These are phyloP conservation scores for Parotocinclus haroldoi DNA, from an alignment of 2,797 vertebrate genomes.

Conservation along the genomic window DNA sequence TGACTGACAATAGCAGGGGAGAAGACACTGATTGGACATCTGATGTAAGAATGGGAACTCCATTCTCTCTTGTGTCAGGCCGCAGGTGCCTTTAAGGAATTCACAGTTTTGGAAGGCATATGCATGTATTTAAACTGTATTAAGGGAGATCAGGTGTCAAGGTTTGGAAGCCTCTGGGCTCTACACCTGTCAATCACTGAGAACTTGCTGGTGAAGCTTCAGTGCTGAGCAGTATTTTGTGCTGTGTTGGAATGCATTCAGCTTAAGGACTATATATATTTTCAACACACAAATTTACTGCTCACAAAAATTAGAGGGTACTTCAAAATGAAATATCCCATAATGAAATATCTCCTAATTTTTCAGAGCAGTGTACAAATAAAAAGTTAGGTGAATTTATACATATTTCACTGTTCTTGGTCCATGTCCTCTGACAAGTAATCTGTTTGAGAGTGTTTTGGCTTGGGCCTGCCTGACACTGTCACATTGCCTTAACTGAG, in stretches of 20 bases:
- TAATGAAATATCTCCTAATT: no score
- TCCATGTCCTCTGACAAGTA: constrained; percentile 60
- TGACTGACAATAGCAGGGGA: constrained; percentile 31
- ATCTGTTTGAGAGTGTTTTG: constrained; percentile 49
- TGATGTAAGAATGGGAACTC: constrained; percentile 28
- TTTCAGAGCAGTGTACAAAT: constrained; percentile 13
- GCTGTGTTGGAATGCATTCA: neutral
- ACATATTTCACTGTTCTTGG: constrained; percentile 56
- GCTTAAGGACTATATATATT: neutral
- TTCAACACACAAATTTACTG: no score
- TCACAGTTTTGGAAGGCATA: neutral
- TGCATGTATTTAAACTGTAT: constrained; percentile 1
- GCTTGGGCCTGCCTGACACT: constrained; percentile 39
- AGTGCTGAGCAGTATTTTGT: neutral
- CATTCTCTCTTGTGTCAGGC: constrained; percentile 10
- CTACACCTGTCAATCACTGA: neutral
- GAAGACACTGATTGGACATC: constrained; percentile 39
- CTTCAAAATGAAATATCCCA: no score
- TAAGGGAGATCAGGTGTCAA: constrained; percentile 11
- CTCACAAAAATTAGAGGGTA: no score
- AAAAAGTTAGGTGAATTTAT: constrained; percentile 24
- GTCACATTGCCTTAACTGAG: constrained; percentile 47
- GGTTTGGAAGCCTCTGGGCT: neutral
- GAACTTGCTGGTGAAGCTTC: neutral
- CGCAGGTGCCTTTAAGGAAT: neutral